Base-by-base conservation (phyloP, 2,797 vertebrate species). In the Brachyalestes nurse region DNA sequence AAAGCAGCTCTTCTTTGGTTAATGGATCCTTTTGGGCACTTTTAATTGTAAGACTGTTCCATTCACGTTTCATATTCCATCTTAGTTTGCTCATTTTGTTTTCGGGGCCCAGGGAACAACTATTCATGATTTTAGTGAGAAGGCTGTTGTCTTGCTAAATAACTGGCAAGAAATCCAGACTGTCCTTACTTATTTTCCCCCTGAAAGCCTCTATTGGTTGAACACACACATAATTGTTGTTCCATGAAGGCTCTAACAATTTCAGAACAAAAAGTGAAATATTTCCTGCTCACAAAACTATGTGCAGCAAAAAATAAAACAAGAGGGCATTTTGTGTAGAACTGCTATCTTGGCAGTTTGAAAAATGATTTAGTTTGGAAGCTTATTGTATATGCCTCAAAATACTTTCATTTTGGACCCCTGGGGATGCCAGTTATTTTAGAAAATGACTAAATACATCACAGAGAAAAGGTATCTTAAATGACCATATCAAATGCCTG, bases 371-470 rank as follows among this genome's bases (percentile, higher is more conserved):
- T n/a, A 8, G 7, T 28, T 51, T 28, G 51, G 25, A 71, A 2
- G 6, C 47, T 7, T 28, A 28, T 25, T 25, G 8, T 21, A 71
- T 13, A 10, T 17, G 14, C 12, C 4, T 17, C 13, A 38, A 16
- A 42, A 45, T 67, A 53, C 23, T 25, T 71, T 28, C 23, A 28
- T 71, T 71, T 21, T 69, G 5, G 1, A 14, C 21, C 49, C 10
- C 42, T 69, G 21, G 14, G n/a, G 12, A 69, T 45, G 66, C 4
- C 12, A 1, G 12, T 47, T 69, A n/a, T 69, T 69, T 49, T 25
- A 49, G 42, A 69, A 69, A 69, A 69, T 61, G 10, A 28, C 60
- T 28, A 13, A 61, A 61, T 28, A 61, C 60, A 47, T 67, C 10
- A 67, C 47, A 10, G 10, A 47, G 49, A 70, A 70, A 70, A 51